Evolutionary conservation across 1,140 invertebrate species (phyloP), one percentile per base, ranked within the genome.

Genomic region (Drepana arcuata): DNA sequence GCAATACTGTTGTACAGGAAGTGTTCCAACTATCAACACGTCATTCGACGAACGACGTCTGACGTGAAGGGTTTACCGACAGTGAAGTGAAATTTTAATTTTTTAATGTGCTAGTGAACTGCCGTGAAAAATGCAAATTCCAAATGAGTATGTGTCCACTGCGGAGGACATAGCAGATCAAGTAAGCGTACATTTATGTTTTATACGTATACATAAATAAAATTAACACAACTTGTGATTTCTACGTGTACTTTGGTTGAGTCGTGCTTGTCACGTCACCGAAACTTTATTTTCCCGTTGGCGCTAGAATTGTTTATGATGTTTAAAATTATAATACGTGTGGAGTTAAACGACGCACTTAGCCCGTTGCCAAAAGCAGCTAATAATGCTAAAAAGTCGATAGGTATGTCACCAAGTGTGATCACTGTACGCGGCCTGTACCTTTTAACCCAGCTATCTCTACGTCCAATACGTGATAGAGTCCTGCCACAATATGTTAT

Each of bases 151-250:
- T 67, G 86, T 97, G 63, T 89, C 93, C 41, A 94, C 90, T 71
- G 95, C 95, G 25, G 95, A 98, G 86, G 95, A 98, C 84, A 85
- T 96, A 61, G 95, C 94, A 38, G 96, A 98, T 85, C 93, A 96
- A 91, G 96, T 97, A 87, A 48, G 35, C 29, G 37, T 28, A 21
- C 33, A 14, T 7, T 34, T 33, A 24, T 12, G 11, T 16, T 13
- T 21, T 21, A 9, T 4, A 21, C 18, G 18, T 5, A 21, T 21
- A 5, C 18, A 21, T 21, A 21, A 21, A 21, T 5, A 21, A 21
- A 21, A 21, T 21, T 21, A 9, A 34, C 14, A 46, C 61, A 58
- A 35, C 40, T 34, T 34, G 32, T 35, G 34, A 34, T 35, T 53
- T 49, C 30, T 35, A 72, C 51, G 60, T 60, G 59, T 54, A 69